These are phyloP conservation scores for Entelurus aequoreus DNA, from an alignment of 2,113 vertebrate genomes.

Conservation along the genomic window DNA sequence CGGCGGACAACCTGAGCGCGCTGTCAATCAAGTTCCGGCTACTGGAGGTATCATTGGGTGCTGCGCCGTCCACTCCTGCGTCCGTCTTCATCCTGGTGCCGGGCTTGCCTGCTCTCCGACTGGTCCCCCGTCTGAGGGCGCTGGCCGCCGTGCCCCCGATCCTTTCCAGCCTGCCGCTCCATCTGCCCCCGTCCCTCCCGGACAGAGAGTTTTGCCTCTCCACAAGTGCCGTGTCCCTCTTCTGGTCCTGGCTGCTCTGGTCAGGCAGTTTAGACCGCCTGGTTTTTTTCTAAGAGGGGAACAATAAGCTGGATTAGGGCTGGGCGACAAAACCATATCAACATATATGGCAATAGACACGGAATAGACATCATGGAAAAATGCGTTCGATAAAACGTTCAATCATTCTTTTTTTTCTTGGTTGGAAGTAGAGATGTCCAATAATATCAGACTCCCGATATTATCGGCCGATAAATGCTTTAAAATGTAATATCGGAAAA, in stretches of 20 bases:
- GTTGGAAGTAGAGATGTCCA: too few species aligned
- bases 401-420: too few species aligned
- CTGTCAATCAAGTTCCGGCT: constrained; percentile 81
- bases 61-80: constrained; percentile 35
- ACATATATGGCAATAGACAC: too few species aligned
- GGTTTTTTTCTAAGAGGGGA: constrained; percentile 72
- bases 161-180: constrained; percentile 70
- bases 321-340: too few species aligned
- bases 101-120: constrained; percentile 59
- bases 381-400: too few species aligned
- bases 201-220: constrained; percentile 70
- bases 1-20: constrained; percentile 55
- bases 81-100: constrained; percentile 53
- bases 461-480: too few species aligned
- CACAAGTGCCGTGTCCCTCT: constrained; percentile 68
- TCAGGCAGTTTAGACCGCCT: constrained; percentile 82
- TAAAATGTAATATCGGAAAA: too few species aligned
- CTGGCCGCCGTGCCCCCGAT: constrained; percentile 53
- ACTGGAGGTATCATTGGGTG: constrained; percentile 75
- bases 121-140: constrained; percentile 63
- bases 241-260: constrained; percentile 79
- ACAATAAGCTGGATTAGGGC: too few species aligned
- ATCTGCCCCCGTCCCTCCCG: constrained; percentile 70
- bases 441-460: too few species aligned
- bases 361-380: too few species aligned